These are phyloP conservation scores for Aphrophora alni DNA, from an alignment of 2,888 invertebrate species.

Conservation along the genomic window DNA sequence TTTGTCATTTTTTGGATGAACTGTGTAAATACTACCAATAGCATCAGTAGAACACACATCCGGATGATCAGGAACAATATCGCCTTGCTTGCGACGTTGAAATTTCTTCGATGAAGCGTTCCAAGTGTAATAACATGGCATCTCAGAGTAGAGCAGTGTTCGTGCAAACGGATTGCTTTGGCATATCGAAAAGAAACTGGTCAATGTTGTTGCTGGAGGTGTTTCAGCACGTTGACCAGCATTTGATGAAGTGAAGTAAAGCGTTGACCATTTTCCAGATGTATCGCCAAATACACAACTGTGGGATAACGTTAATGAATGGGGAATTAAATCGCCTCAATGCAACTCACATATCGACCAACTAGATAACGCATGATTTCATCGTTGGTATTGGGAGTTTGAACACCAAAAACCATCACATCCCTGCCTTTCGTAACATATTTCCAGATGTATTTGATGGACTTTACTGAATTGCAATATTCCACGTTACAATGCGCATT, in stretches of 20 bases:
- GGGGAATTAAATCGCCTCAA: constrained; percentile 44
- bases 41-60: constrained; percentile 40
- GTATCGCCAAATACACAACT: too few relatives aligned
- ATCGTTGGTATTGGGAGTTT: constrained; percentile 43
- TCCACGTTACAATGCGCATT: constrained; percentile 51
- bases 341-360: constrained; percentile 48
- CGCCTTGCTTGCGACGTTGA: constrained; percentile 39
- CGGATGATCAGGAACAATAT: constrained; percentile 28
- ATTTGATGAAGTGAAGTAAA: constrained; percentile 47
- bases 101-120: constrained; percentile 41
- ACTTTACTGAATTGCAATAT: constrained; percentile 56
- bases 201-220: constrained; percentile 45
- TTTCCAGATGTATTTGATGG: constrained; percentile 56
- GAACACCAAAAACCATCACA: constrained; percentile 38
- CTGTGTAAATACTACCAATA: constrained; percentile 50
- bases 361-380: constrained; percentile 50
- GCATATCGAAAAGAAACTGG: constrained; percentile 47
- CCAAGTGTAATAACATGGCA: constrained; percentile 48
- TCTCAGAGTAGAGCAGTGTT: constrained; percentile 45
- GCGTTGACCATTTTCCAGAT: too few relatives aligned
- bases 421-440: constrained; percentile 50
- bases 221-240: constrained; percentile 24
- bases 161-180: constrained; percentile 34
- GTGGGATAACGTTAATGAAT: too few relatives aligned
- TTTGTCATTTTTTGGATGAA: constrained; percentile 48